Base-by-base conservation (phyloP, 2,797 vertebrate species). In the Crossoptilon crossoptilon region DNA sequence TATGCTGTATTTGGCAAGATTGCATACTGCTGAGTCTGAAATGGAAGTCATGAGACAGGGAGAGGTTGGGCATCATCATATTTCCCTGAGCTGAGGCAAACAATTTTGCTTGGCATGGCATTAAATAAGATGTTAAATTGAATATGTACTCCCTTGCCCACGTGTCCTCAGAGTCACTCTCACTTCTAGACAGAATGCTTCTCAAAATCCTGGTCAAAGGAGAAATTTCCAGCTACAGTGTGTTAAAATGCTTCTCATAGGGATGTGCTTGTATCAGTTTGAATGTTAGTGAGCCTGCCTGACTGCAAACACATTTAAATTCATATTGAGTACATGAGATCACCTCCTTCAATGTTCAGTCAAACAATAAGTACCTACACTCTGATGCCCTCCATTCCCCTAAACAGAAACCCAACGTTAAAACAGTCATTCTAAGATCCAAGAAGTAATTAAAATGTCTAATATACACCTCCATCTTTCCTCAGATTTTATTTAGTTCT, bases 261-360 rank as follows among this genome's bases (percentile, higher is more conserved):
- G 39, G 39, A 64, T 44, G n/a, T 35, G n/a, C 51, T 55, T 39
- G 12, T 70, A 60, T 22, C 11, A 0, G 1, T 0, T 0, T 26
- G 19, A 33, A 53, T 23, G n/a, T 62, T 19, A 0, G 1, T 39
- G 58, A 64, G 27, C 31, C 58, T 60, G 51, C 24, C 14, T 37
- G 23, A 4, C 46, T 70, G 41, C 16, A 74, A 55, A 58, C 1
- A 7, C 35, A n/a, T 44, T 55, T 70, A 44, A 74, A 70, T 70
- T 37, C 29, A 59, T 77, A 6, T 6, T 79, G 58, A 90, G 51
- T 16, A 16, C 19, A 8, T 9, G 19, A 58, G 46, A 69, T 78
- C 31, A 49, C 10, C 5, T 9, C 4, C 12, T n/a, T 58, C 17
- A 60, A 33, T 0, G 1, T 49, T 49, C n/a, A 46, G 46, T 56